phyloP scores from a whole-genome alignment of 2,797 vertebrate genomes.

The Leptoclinus maculatus region DNA sequence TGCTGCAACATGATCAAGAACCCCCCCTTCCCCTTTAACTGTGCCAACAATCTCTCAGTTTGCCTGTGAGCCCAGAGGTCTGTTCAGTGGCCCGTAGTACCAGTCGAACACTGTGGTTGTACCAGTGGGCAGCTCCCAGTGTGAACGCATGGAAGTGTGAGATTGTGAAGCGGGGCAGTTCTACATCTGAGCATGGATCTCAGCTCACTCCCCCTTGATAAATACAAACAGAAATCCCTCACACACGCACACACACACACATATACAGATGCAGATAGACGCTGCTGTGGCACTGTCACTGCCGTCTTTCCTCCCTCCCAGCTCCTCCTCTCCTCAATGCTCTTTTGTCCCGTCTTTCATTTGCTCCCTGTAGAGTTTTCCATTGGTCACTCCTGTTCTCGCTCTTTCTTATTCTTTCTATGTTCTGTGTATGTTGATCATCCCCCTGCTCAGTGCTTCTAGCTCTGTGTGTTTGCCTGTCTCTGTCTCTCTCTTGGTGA shows the following conservation, averaged over 20 bases:
- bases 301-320: slow-evolving; percentile 9
- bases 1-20: slow-evolving; percentile 22
- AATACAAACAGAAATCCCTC: slow-evolving; percentile 1
- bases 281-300: slow-evolving; percentile 15
- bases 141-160: slow-evolving; percentile 26
- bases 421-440: slow-evolving; percentile 22
- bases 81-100: slow-evolving; percentile 28
- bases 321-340: slow-evolving; percentile 7
- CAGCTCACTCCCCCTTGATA: slow-evolving; percentile 21
- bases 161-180: slow-evolving; percentile 8
- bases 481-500: slow-evolving; percentile 47
- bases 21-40: background rate
- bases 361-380: slow-evolving; percentile 52
- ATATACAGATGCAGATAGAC: background rate
- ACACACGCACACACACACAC: background rate
- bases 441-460: background rate
- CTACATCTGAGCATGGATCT: slow-evolving; percentile 22
- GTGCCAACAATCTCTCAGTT: background rate
- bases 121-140: slow-evolving; percentile 20
- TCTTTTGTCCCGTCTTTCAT: slow-evolving; percentile 43
- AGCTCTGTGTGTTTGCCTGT: slow-evolving; percentile 20
- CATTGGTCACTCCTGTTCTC: slow-evolving; percentile 26
- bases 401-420: background rate
- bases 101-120: slow-evolving; percentile 19
- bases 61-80: slow-evolving; percentile 26